Conservation (phyloP, 2,888 invertebrate genomes). For the Saturnia japonica region DNA sequence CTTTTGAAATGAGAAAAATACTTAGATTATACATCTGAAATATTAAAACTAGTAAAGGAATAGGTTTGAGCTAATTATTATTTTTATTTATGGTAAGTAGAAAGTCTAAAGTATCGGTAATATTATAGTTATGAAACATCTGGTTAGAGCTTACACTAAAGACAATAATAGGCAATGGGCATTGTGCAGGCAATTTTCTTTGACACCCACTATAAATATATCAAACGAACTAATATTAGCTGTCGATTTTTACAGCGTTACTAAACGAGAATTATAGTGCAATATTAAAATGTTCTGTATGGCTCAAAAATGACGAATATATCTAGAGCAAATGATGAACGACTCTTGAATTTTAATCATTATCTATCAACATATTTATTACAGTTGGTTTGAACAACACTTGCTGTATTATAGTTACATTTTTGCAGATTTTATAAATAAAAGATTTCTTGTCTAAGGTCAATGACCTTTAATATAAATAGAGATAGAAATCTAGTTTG, state of each 20-base stretch:
- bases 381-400: not conserved
- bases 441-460: not conserved
- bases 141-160: not conserved
- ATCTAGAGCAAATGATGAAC: not conserved
- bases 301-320: not conserved
- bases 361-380: not conserved
- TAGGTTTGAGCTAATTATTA: not conserved
- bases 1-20: not conserved
- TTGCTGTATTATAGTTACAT: not conserved
- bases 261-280: not conserved
- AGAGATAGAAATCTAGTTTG: conserved; percentile 4
- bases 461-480: not conserved
- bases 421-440: not conserved
- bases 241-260: not conserved
- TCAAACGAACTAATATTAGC: not conserved
- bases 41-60: not conserved
- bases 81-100: not conserved
- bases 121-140: not conserved
- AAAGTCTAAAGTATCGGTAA: not conserved
- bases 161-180: not conserved
- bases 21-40: not conserved
- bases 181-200: not conserved
- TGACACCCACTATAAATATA: not conserved
- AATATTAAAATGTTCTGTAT: not conserved
- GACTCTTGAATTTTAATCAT: not conserved